A percentile compares a stretch with the other conserved stretches of the same genome.
phyloP scores from a whole-genome alignment of 1,140 invertebrate species.

The Drosophila nasuta region DNA sequence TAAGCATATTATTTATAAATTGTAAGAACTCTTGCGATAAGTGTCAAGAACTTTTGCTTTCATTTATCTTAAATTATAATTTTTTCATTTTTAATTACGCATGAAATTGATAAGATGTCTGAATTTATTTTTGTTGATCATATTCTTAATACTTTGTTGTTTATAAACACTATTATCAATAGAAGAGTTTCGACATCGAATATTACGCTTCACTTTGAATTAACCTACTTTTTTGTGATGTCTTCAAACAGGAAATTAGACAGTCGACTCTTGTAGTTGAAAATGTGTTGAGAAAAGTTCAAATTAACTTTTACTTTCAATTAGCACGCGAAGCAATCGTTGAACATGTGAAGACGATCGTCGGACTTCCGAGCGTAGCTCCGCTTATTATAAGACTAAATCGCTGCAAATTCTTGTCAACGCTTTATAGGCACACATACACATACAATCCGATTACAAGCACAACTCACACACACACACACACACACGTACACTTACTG shows the following conservation, averaged over 20 bases:
- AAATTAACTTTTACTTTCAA: conserved; percentile 20
- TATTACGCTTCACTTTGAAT: conserved; percentile 4
- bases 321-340: neutral
- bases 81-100: no score
- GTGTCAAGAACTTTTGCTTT: neutral
- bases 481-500: conserved; percentile 7
- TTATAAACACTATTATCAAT: neutral
- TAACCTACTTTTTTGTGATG: conserved; percentile 33
- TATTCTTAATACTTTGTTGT: neutral
- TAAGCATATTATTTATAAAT: neutral
- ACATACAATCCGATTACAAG: conserved; percentile 16
- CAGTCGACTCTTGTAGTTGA: neutral
- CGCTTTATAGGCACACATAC: conserved; percentile 72
- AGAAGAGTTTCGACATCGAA: no score
- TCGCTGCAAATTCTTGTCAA: conserved; percentile 71
- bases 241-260: conserved; percentile 20
- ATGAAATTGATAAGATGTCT: no score
- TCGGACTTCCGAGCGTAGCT: conserved; percentile 36
- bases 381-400: conserved; percentile 68
- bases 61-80: neutral
- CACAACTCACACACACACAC: conserved; percentile 48
- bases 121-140: neutral
- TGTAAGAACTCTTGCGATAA: no score
- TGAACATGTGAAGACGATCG: neutral
- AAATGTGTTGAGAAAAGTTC: neutral